These are phyloP conservation scores for Fissipunctia ypsillon DNA, from an alignment of 2,888 invertebrate species.

Conservation along the genomic window DNA sequence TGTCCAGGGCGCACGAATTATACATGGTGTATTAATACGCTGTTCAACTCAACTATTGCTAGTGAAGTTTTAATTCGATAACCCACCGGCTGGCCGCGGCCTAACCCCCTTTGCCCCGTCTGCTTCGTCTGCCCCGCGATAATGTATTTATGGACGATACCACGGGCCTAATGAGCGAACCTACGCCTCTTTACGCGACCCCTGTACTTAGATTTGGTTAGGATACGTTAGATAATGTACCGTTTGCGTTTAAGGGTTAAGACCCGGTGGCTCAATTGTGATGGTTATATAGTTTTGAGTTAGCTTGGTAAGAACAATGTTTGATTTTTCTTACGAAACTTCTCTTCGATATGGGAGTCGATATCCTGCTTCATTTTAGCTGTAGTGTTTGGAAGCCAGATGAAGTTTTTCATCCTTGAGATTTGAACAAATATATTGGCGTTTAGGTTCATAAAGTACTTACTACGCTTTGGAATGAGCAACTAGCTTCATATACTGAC, in stretches of 20 bases:
- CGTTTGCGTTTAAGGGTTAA: conserved; percentile 56
- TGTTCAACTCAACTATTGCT: conserved; percentile 90
- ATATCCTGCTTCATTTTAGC: not conserved
- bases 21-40: conserved; percentile 90
- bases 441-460: not conserved
- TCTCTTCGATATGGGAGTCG: not conserved
- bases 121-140: conserved; percentile 76
- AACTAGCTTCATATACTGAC: no score
- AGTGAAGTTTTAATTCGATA: conserved; percentile 90
- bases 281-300: conserved; percentile 1
- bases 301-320: not conserved
- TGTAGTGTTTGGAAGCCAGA: not conserved
- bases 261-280: conserved; percentile 6
- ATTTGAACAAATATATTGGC: not conserved
- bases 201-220: conserved; percentile 72
- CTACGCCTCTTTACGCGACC: conserved; percentile 86
- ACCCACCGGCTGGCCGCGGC: conserved; percentile 78
- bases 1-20: conserved; percentile 89
- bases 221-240: conserved; percentile 66
- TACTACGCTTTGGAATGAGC: no score
- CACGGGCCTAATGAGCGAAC: conserved; percentile 89
- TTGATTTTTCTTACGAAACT: not conserved
- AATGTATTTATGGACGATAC: conserved; percentile 90
- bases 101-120: conserved; percentile 63
- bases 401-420: not conserved